Evolutionary conservation across 1,140 invertebrate species (phyloP).

Genomic region (Gonioctena quinquepunctata): DNA sequence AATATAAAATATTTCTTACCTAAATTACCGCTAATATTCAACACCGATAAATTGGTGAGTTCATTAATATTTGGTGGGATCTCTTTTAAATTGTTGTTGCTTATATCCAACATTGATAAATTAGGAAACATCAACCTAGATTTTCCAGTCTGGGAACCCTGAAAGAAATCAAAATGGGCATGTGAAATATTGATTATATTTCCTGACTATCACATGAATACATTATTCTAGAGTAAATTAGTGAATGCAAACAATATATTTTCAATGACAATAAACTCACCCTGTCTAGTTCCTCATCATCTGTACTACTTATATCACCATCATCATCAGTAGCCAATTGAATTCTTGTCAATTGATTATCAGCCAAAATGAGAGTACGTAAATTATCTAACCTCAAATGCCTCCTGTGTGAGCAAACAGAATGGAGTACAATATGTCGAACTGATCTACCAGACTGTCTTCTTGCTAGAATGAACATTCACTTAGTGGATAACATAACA

Average conservation of each 20-base stretch:
- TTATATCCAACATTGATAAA: slow-evolving; percentile 93
- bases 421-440: slow-evolving; percentile 73
- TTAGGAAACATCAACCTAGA: slow-evolving; percentile 86
- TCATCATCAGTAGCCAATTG: slow-evolving; percentile 79
- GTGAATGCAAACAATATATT: background rate
- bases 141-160: slow-evolving; percentile 57
- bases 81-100: slow-evolving; percentile 80
- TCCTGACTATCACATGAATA: no score
- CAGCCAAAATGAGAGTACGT: slow-evolving; percentile 80
- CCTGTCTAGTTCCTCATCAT: slow-evolving; percentile 65
- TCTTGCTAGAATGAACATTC: slow-evolving; percentile 33
- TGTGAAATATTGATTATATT: background rate
- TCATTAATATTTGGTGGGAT: slow-evolving; percentile 87
- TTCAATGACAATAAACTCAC: slow-evolving; percentile 44
- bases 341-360: slow-evolving; percentile 80
- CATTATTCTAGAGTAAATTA: no score
- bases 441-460: slow-evolving; percentile 63
- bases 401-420: slow-evolving; percentile 80
- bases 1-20: slow-evolving; percentile 55
- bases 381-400: slow-evolving; percentile 82
- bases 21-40: slow-evolving; percentile 89
- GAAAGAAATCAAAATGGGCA: slow-evolving; percentile 8
- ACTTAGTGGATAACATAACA: no score
- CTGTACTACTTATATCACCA: slow-evolving; percentile 55
- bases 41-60: slow-evolving; percentile 85